These are phyloP conservation scores for Gymnodraco acuticeps DNA, from an alignment of 2,797 vertebrate genomes.

Conservation along the genomic window DNA sequence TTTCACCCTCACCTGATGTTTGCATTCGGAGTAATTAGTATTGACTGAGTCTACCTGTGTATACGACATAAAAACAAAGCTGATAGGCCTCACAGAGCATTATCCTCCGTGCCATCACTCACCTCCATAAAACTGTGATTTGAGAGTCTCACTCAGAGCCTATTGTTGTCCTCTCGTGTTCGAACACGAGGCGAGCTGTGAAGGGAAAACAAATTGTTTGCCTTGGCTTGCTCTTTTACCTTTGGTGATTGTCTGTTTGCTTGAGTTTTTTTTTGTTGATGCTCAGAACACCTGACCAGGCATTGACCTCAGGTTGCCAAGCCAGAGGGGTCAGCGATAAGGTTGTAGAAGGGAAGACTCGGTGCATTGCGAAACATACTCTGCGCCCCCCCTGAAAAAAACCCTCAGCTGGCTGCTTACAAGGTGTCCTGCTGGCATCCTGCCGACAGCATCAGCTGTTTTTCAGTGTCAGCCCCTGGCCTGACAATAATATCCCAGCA, in stretches of 20 bases:
- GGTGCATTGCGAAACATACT: conserved; percentile 73
- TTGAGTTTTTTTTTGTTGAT: conserved; percentile 42
- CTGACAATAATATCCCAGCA: conserved; percentile 91
- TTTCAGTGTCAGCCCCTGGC: conserved; percentile 89
- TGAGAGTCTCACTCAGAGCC: conserved; percentile 67
- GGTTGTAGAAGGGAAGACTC: conserved; percentile 58
- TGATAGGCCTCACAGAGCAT: conserved; percentile 61
- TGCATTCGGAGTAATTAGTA: conserved; percentile 71
- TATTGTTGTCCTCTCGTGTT: conserved; percentile 79
- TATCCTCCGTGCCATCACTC: conserved; percentile 70
- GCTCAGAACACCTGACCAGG: conserved; percentile 89
- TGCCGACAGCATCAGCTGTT: conserved; percentile 98
- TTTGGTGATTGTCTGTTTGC: conserved; percentile 79
- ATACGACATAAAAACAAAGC: conserved; percentile 72
- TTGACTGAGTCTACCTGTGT: conserved; percentile 73
- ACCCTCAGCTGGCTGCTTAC: conserved; percentile 89
- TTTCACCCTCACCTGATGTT: conserved; percentile 73
- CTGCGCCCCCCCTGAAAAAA: conserved; percentile 58
- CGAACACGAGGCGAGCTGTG: conserved; percentile 71
- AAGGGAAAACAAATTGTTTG: conserved; percentile 80
- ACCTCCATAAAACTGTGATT: conserved; percentile 77
- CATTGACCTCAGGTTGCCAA: conserved; percentile 88
- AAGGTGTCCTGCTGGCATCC: conserved; percentile 92
- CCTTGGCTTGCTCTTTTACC: conserved; percentile 78
- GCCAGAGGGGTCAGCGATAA: conserved; percentile 73